phyloP scores from a whole-genome alignment of 2,113 vertebrate species.

The Semnornis frantzii region DNA sequence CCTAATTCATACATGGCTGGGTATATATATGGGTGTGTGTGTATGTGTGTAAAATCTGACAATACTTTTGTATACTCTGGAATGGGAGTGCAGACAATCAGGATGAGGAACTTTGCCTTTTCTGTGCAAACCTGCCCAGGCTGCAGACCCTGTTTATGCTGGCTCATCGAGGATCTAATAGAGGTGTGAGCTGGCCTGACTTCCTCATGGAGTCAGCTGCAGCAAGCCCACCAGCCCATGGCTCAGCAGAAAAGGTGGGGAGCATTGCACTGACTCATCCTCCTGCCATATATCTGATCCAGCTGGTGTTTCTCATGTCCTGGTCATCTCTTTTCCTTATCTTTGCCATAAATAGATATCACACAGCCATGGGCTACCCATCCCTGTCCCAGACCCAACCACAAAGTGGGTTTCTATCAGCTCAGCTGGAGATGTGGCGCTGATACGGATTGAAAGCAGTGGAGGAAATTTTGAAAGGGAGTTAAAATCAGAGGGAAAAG shows the following conservation, averaged over 20 bases:
- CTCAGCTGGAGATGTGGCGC: background rate
- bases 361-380: rapidly evolving
- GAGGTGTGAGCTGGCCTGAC: background rate
- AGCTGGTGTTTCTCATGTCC: background rate
- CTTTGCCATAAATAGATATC: background rate
- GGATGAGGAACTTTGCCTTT: background rate
- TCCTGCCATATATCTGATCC: background rate
- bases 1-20: background rate
- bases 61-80: background rate
- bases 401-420: background rate
- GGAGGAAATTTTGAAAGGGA: background rate
- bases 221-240: background rate
- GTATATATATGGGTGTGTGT: background rate
- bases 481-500: background rate
- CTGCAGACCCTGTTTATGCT: background rate
- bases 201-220: background rate
- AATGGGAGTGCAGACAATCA: background rate
- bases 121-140: background rate
- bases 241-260: rapidly evolving
- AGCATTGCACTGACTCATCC: rapidly evolving
- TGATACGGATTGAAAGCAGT: background rate
- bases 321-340: background rate
- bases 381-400: background rate
- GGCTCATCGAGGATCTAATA: background rate
- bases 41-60: background rate